phyloP scores from a whole-genome alignment of 2,797 vertebrate genomes.

The Spondyliosoma cantharus region DNA sequence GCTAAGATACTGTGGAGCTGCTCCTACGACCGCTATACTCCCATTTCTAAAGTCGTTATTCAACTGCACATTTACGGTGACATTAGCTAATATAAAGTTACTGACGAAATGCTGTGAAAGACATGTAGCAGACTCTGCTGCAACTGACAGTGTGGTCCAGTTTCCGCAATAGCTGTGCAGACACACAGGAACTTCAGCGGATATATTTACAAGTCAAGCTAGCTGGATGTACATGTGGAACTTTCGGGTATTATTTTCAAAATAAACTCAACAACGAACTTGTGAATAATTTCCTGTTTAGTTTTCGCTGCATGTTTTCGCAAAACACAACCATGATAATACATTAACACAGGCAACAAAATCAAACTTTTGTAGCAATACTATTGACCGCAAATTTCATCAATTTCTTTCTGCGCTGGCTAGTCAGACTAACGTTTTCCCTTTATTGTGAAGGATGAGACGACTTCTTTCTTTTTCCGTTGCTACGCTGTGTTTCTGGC shows the following conservation, averaged over 20 bases:
- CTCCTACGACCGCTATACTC: slow-evolving; percentile 6
- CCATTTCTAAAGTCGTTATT: slow-evolving; percentile 17
- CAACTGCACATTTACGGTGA: background rate
- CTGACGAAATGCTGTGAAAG: background rate
- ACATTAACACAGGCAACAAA: rapidly evolving
- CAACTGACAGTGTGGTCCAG: slow-evolving; percentile 25
- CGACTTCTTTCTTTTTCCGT: background rate
- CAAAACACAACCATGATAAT: background rate
- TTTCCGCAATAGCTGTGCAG: slow-evolving; percentile 37
- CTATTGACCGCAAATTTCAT: no score
- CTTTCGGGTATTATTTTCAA: slow-evolving; percentile 51
- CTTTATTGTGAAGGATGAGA: slow-evolving; percentile 55
- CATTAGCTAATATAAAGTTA: background rate
- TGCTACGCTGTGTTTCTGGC: background rate
- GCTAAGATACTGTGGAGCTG: slow-evolving; percentile 55
- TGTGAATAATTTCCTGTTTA: no score
- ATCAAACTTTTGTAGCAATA: rapidly evolving
- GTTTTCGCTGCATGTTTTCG: background rate
- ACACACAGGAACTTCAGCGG: slow-evolving; percentile 21
- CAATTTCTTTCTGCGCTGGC: background rate
- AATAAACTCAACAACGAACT: slow-evolving; percentile 18
- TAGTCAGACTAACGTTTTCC: background rate
- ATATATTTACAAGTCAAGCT: slow-evolving; percentile 28
- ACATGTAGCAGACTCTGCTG: background rate
- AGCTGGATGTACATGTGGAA: rapidly evolving